These are phyloP conservation scores for Crioceris asparagi DNA, from an alignment of 2,888 invertebrate genomes.

Conservation along the genomic window DNA sequence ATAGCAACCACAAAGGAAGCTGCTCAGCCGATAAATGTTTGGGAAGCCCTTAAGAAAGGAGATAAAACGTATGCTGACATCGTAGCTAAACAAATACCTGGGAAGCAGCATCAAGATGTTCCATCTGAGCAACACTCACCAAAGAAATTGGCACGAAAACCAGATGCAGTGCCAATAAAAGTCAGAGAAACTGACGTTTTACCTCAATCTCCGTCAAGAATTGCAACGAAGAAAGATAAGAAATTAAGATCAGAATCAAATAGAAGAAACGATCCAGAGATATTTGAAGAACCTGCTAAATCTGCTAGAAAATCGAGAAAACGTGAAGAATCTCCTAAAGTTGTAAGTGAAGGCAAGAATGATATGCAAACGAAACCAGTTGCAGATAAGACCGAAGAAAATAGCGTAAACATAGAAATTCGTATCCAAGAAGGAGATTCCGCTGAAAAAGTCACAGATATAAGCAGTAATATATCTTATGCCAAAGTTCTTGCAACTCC, in stretches of 20 bases:
- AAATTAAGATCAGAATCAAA: too few species aligned
- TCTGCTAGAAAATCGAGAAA: slow-evolving; percentile 11
- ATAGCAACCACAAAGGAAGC: background rate
- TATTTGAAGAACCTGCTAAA: slow-evolving; percentile 7
- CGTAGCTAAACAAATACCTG: slow-evolving; percentile 41
- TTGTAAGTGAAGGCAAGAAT: background rate
- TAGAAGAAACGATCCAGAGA: background rate
- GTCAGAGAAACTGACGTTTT: background rate
- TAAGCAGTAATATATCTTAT: background rate
- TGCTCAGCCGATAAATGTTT: slow-evolving; percentile 35
- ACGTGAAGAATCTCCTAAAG: slow-evolving; percentile 9
- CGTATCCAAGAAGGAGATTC: background rate
- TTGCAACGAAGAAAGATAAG: too few species aligned
- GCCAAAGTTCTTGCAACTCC: slow-evolving; percentile 2
- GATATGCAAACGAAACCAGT: background rate
- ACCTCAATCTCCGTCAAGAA: background rate
- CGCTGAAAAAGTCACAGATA: background rate
- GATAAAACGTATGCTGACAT: slow-evolving; percentile 65
- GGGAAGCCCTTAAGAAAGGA: slow-evolving; percentile 40
- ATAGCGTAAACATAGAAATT: background rate
- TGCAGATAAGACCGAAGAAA: background rate
- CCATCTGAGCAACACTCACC: background rate
- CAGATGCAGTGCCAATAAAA: too few species aligned
- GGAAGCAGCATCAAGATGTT: slow-evolving; percentile 9
- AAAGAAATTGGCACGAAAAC: too few species aligned